These are phyloP conservation scores for Ochotona curzoniae DNA, from an alignment of 2,113 vertebrate genomes.

Conservation along the genomic window DNA sequence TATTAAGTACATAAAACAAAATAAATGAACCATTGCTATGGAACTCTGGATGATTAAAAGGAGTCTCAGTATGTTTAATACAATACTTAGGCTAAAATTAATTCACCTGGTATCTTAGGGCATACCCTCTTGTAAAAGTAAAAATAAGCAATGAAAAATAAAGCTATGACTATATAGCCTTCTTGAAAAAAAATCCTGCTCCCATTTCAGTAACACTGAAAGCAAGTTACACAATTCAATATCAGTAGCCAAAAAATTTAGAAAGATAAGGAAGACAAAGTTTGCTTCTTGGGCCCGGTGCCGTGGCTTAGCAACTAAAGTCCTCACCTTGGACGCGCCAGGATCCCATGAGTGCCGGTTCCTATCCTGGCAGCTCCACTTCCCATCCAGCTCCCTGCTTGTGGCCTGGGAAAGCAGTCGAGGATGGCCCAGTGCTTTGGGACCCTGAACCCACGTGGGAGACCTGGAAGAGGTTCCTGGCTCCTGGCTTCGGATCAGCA, in stretches of 20 bases:
- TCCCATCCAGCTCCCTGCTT: no score
- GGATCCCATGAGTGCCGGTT: no score
- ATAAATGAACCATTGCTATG: not conserved
- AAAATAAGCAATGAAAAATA: constrained; percentile 26
- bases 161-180: not conserved
- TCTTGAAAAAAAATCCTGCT: constrained; percentile 25
- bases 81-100: not conserved
- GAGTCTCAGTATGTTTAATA: not conserved
- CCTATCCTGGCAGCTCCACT: no score
- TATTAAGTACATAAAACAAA: constrained; percentile 32
- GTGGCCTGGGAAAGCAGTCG: no score
- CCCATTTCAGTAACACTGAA: not conserved
- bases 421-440: no score
- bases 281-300: not conserved
- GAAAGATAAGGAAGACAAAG: not conserved
- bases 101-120: not conserved
- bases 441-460: no score
- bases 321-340: no score
- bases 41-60: constrained; percentile 20
- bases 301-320: no score
- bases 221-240: not conserved
- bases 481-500: no score
- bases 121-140: not conserved
- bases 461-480: no score
- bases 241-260: not conserved